Evolutionary conservation across 2,888 invertebrate species (phyloP), one percentile per base, ranked within the genome.

Genomic region (Agrotis puta): DNA sequence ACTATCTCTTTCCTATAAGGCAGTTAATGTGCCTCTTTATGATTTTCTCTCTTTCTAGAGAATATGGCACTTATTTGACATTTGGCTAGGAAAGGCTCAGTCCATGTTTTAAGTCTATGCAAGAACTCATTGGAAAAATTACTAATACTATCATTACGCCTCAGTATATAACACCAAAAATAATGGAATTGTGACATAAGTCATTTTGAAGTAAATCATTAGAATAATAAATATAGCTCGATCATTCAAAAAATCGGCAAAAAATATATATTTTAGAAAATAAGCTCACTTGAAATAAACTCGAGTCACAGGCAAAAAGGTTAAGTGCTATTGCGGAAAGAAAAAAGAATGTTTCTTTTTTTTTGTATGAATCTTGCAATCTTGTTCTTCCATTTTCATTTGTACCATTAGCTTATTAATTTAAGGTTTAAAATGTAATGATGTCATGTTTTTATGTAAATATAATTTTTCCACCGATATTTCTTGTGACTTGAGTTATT

Each of bases 401-500:
- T 61, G 13, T 81, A 64, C 66, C 72, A 69, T 57, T 66, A 58
- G 56, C 58, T 64, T 58, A 16, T 9, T 77, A 66, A 20, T 77
- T 81, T 82, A 70, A 65, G 64, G 7, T 58, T 70, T 64, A 56
- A 65, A 67, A 64, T 73, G 66, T 76, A 80, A 64, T 70, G 47
- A 67, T 58, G 56, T 71, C 71, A 66, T 57, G 57, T 78, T 51
- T 54, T 80, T 54, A 65, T 82, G 82, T 82, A 82, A 82, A 82
- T 79, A 79, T 79, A 78, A 81, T 70, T 78, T 39, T 73, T 78
- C 64, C 70, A 70, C 61, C 67, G 57, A 71, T 64, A 80, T 83
- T 73, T 64, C 82, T 84, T 82, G 82, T 82, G 82, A 75, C 82
- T 82, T 72, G 82, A 81, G 81, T 83, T 58, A 70, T 83, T 83